A percentile compares a stretch with the other conserved stretches of the same genome.
Evolutionary conservation across 2,888 invertebrate species (phyloP).

Genomic region (Tipula helvola): DNA sequence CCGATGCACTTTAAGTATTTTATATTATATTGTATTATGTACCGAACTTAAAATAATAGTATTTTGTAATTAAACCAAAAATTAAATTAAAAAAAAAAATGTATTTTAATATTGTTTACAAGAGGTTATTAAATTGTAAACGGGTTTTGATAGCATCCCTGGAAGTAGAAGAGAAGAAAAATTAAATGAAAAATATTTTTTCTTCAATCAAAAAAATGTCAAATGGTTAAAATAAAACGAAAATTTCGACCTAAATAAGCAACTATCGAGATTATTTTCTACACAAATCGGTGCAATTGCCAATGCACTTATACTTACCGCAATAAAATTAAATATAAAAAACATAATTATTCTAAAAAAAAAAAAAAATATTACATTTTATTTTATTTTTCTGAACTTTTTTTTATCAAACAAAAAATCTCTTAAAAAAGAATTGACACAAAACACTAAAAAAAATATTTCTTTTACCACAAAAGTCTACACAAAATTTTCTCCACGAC

Average conservation of each 20-base stretch:
- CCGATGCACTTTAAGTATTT: not conserved
- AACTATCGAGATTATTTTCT: not conserved
- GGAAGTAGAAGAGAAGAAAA: conserved; percentile 4
- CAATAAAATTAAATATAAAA: conserved; percentile 7
- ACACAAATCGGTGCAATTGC: not conserved
- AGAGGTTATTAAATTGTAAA: conserved; percentile 10
- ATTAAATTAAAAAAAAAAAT: not conserved
- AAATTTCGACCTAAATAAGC: not conserved
- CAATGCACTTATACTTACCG: not conserved
- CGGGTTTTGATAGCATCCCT: conserved; percentile 12
- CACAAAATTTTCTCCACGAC: not conserved
- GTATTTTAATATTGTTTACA: conserved; percentile 7
- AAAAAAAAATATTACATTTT: conserved; percentile 5
- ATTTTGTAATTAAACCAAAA: not conserved
- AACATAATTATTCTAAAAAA: not conserved
- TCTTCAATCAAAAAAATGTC: conserved; percentile 7
- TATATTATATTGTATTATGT: not conserved
- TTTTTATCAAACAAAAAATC: conserved; percentile 9
- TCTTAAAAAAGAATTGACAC: conserved; percentile 10
- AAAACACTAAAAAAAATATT: conserved; percentile 6
- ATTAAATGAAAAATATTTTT: not conserved
- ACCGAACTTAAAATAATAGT: not conserved
- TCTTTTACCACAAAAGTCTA: not conserved
- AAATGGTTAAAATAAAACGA: not conserved
- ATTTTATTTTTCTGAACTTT: not conserved